Conservation (phyloP, 2,888 invertebrate species). For the Ochlodes sylvanus region DNA sequence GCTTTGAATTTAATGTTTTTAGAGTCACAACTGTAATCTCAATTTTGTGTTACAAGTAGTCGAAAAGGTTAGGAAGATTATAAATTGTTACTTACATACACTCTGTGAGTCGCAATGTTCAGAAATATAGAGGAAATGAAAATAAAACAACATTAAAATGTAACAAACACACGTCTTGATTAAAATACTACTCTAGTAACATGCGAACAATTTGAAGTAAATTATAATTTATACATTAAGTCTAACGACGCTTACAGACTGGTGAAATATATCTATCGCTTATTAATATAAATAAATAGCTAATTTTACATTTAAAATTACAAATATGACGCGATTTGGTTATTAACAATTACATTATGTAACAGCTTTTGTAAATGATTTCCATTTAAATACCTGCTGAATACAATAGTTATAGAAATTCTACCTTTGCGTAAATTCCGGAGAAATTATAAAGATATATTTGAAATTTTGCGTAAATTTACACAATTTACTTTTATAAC, state of each 20-base stretch:
- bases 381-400: too few species aligned
- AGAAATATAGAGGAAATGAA: constrained; percentile 20
- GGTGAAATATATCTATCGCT: constrained; percentile 16
- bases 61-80: too few species aligned
- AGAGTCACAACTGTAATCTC: too few species aligned
- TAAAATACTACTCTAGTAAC: constrained; percentile 53
- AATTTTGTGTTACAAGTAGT: too few species aligned
- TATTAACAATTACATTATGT: constrained; percentile 12
- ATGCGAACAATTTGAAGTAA: constrained; percentile 40
- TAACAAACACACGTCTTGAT: constrained; percentile 67
- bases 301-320: constrained; percentile 30
- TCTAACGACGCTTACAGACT: constrained; percentile 18
- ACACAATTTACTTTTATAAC: too few species aligned
- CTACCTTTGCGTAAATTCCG: too few species aligned
- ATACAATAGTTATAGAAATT: too few species aligned
- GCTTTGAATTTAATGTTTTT: too few species aligned
- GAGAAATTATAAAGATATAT: too few species aligned
- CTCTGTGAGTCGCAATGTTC: too few species aligned
- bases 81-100: too few species aligned
- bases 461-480: too few species aligned
- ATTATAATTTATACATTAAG: constrained; percentile 32
- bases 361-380: neutral
- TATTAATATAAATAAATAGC: constrained; percentile 35
- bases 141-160: constrained; percentile 60
- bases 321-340: constrained; percentile 24